Evolutionary conservation across 2,113 vertebrate genomes (phyloP).

Genomic region (Pelusios castaneus): DNA sequence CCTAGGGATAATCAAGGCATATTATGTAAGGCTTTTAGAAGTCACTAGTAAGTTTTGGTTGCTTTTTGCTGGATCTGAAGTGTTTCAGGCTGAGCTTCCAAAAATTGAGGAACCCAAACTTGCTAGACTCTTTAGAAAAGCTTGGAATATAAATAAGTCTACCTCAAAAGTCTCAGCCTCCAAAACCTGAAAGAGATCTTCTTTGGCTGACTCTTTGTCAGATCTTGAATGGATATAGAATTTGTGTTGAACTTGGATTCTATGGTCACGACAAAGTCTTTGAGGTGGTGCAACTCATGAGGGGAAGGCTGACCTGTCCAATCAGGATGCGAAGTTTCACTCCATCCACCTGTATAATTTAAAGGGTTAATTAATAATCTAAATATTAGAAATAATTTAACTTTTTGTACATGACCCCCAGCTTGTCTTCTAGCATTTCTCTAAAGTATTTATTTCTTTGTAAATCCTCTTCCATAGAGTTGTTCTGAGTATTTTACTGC

Average conservation of each 20-base stretch:
- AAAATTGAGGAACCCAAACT: background rate
- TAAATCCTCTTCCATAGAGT: too few species aligned
- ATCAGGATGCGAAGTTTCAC: background rate
- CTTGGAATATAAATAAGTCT: background rate
- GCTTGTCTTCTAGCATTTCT: too few species aligned
- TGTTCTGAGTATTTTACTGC: background rate
- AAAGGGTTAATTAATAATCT: too few species aligned
- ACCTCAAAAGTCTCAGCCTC: background rate
- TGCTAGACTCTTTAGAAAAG: background rate
- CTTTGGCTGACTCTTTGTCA: background rate
- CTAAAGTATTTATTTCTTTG: too few species aligned
- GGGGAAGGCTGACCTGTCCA: background rate
- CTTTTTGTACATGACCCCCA: background rate
- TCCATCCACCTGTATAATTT: too few species aligned
- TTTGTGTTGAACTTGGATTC: background rate
- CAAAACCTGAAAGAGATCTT: background rate
- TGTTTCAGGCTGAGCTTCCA: background rate
- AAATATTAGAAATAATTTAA: background rate
- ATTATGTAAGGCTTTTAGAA: background rate
- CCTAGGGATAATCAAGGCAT: too few species aligned
- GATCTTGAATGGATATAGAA: background rate
- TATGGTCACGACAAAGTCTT: background rate
- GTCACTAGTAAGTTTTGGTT: background rate
- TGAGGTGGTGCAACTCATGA: background rate
- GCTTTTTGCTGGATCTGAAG: background rate